Conservation (phyloP, 2,797 vertebrate species). For the Phataginus tetradactyla region DNA sequence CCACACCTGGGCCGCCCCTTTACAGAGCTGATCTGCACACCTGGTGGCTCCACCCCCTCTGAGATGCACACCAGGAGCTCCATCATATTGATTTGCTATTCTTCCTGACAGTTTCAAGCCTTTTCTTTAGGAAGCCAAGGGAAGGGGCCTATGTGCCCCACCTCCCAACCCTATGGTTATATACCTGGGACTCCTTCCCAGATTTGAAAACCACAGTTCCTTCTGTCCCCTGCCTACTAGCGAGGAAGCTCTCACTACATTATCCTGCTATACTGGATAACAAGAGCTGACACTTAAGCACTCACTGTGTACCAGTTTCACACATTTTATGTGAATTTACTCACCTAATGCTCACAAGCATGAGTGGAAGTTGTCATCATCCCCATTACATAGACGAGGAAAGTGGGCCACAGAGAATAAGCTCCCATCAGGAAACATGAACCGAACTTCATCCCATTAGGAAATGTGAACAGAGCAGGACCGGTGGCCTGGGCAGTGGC, state of each 20-base stretch:
- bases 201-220: background rate
- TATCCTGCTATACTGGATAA: no score
- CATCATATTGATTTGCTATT: background rate
- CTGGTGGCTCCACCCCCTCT: background rate
- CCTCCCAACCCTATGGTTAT: background rate
- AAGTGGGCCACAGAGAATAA: background rate
- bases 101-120: background rate
- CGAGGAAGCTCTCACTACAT: background rate
- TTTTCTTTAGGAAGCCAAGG: background rate
- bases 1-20: rapidly evolving
- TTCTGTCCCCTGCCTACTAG: background rate
- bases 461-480: background rate
- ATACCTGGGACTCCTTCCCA: background rate
- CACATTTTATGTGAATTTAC: background rate
- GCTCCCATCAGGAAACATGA: background rate
- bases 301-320: background rate
- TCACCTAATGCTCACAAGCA: background rate
- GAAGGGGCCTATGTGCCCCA: background rate
- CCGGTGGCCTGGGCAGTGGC: background rate
- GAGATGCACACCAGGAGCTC: rapidly evolving
- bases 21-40: background rate
- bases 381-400: background rate
- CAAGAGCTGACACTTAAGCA: background rate
- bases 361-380: background rate
- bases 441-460: background rate